Evolutionary conservation across 2,797 vertebrate species (phyloP), one percentile per base, ranked within the genome.

Genomic region (Apogon talboti): DNA sequence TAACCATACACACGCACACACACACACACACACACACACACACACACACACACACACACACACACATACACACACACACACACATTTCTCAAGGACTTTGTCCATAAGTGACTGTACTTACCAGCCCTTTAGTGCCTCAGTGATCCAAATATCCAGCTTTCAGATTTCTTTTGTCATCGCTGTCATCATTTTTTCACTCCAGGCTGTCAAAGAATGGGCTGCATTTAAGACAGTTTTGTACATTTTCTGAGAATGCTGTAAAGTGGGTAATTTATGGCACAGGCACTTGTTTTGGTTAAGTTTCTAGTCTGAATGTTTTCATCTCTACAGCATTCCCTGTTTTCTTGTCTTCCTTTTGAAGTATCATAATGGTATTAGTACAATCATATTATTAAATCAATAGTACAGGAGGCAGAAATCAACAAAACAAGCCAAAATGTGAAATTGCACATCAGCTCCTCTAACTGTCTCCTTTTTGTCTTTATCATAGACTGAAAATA

Each of bases 41-140:
- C 40, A 48, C 53, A 19, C 16, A 35, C 47, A 52, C 13, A 50
- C 55, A 65, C 45, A 45, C 42, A 19, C 19, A 21, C 59, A 43
- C 44, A 54, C 40, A 47, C 62, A 66, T 24, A 28, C 42, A 66
- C 74, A 57, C 52, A 52, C 59, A 56, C 57, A 59, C 44, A 55
- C 47, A 43, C 49, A 47, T 79, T 71, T 68, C 16, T 58, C 35
- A 14, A 3, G 9, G 41, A 75, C 41, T 73, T 73, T 71, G 51
- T 74, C 44, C 18, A 51, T 57, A 71, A 76, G 65, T 44, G 41
- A 72, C 21, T 68, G 7, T 50, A 64, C 73, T 74, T 43, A 24
- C 11, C 19, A 56, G 30, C 71, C 54, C 69, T 76, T 82, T 53
- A 78, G 70, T 46, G 38, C 57, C 33, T 60, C 33, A 10, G 33